Evolutionary conservation across 2,113 vertebrate genomes (phyloP).

Genomic region (Sapayoa aenigma): DNA sequence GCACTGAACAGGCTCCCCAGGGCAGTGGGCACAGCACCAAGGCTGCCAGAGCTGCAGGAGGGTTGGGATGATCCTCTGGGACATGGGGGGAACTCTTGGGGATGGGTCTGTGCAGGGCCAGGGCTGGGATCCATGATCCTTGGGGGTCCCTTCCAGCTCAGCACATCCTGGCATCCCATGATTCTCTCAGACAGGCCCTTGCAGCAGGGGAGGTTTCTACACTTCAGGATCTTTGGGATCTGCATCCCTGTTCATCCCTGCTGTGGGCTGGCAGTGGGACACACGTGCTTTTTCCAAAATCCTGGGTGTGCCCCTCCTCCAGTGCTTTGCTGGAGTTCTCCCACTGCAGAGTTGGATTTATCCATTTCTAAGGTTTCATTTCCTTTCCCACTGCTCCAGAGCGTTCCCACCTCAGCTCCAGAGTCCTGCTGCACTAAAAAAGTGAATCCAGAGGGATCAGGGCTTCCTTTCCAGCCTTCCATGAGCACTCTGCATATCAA

Average conservation of each 20-base stretch:
- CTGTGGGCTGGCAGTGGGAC: neutral
- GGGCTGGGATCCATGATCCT: neutral
- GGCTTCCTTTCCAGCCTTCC: neutral
- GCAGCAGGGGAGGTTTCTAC: neutral
- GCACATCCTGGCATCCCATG: neutral
- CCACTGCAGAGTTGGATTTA: neutral
- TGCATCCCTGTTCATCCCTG: neutral
- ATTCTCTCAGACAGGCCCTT: neutral
- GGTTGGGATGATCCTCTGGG: too few relatives aligned
- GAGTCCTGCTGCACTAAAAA: neutral
- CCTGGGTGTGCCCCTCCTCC: neutral
- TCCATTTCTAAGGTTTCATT: neutral
- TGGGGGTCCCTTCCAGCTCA: neutral
- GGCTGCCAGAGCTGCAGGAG: too few relatives aligned
- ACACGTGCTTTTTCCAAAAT: accelerated
- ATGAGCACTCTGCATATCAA: neutral
- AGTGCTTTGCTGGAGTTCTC: neutral
- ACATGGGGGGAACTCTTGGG: neutral
- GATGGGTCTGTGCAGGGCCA: neutral
- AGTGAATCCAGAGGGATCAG: neutral
- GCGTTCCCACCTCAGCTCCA: neutral
- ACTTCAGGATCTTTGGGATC: neutral
- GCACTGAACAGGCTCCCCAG: neutral
- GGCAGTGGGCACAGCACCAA: neutral
- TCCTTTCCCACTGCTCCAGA: neutral